A percentile compares a stretch with the other conserved stretches of the same genome.
phyloP scores from a whole-genome alignment of 2,113 vertebrate genomes.

The Diglossa brunneiventris region DNA sequence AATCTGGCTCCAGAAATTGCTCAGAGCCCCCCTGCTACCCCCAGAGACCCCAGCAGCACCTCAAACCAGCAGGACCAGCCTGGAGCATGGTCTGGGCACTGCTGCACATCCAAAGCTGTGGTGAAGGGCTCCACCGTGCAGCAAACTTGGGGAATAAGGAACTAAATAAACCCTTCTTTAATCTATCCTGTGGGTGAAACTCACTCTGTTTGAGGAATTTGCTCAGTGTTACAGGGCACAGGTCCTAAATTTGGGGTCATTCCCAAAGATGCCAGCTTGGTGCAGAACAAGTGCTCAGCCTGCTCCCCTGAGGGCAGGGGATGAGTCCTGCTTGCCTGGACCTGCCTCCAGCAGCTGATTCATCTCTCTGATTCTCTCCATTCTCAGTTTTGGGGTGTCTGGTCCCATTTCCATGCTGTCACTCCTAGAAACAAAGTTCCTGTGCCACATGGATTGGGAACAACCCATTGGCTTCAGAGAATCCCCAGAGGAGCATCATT shows the following conservation, averaged over 20 bases:
- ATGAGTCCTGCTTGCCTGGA: rapidly evolving
- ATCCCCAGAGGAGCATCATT: rapidly evolving
- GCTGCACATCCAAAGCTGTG: neutral
- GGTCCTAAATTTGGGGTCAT: neutral
- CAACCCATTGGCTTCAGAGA: neutral
- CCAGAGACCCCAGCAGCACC: neutral
- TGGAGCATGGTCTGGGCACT: neutral
- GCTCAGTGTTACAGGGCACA: neutral
- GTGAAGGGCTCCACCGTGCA: neutral
- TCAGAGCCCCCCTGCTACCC: neutral
- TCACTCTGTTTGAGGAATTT: neutral
- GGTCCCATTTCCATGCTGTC: too few relatives aligned
- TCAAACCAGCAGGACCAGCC: neutral
- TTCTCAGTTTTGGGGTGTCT: neutral
- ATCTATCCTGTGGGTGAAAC: neutral
- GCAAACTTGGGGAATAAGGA: neutral
- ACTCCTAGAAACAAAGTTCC: neutral
- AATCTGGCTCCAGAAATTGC: neutral
- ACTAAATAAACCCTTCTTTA: neutral
- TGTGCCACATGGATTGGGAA: neutral
- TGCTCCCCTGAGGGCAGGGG: neutral
- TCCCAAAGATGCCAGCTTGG: neutral
- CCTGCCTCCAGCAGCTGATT: neutral
- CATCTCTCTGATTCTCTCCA: neutral
- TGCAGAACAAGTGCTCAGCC: neutral